phyloP scores from a whole-genome alignment of 2,888 invertebrate species.

The Caenorhabditis macrosperma region DNA sequence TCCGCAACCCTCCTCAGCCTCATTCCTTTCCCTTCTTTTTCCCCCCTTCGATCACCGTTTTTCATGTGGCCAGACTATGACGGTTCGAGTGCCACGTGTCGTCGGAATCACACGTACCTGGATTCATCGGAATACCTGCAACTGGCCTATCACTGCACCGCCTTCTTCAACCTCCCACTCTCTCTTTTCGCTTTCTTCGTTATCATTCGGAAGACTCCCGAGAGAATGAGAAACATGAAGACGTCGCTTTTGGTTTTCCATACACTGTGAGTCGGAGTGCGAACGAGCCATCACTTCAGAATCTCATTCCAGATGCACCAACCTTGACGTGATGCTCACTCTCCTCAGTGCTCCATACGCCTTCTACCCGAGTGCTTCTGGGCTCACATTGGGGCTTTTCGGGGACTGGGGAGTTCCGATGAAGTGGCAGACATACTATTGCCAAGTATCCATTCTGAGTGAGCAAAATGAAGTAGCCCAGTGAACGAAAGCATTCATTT shows the following conservation, averaged over 20 bases:
- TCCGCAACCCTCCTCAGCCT: too few species aligned
- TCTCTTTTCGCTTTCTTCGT: constrained; percentile 4
- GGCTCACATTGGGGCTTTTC: background rate
- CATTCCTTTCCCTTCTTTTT: too few species aligned
- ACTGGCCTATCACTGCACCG: constrained; percentile 1
- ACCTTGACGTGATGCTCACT: constrained; percentile 12
- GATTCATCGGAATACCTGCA: constrained; percentile 1
- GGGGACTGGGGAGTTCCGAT: background rate
- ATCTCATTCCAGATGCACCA: constrained; percentile 7
- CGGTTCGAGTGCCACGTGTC: constrained; percentile 2
- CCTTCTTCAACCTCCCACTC: constrained; percentile 17
- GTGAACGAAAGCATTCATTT: background rate
- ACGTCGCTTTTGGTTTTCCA: constrained; percentile 3
- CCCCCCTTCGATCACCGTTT: too few species aligned
- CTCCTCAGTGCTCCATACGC: background rate
- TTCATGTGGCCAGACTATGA: constrained; percentile 15
- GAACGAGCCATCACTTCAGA: background rate
- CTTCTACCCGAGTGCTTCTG: constrained; percentile 25
- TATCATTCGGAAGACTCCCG: constrained; percentile 9
- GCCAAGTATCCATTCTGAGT: background rate
- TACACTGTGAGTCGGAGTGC: background rate
- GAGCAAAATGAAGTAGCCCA: background rate
- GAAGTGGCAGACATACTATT: background rate
- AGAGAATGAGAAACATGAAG: constrained; percentile 28
- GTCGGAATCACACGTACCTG: constrained; percentile 6